These are phyloP conservation scores for Oligia fasciuncula DNA, from an alignment of 2,888 invertebrate genomes.

Conservation along the genomic window DNA sequence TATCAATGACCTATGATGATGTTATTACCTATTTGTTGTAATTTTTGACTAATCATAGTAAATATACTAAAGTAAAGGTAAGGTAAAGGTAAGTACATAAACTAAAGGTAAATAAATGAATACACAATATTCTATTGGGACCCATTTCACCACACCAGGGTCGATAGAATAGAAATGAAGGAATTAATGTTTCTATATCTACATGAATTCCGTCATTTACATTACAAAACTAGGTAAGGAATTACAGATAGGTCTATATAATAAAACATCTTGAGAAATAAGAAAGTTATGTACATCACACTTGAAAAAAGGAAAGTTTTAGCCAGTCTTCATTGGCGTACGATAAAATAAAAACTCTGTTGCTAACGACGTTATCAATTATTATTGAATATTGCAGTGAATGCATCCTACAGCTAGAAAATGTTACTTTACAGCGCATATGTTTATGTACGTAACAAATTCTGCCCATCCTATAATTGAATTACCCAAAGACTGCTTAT, in stretches of 20 bases:
- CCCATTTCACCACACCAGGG: constrained; percentile 8
- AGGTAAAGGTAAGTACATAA: too few species aligned
- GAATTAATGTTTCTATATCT: not conserved
- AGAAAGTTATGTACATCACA: not conserved
- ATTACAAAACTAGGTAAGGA: not conserved
- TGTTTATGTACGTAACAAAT: constrained; percentile 60
- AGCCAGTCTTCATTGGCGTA: not conserved
- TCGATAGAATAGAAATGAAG: not conserved
- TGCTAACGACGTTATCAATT: constrained; percentile 35
- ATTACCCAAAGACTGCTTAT: constrained; percentile 40
- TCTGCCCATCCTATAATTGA: constrained; percentile 54
- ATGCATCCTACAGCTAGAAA: constrained; percentile 18
- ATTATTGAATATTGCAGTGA: constrained; percentile 16
- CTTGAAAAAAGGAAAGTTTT: constrained; percentile 20
- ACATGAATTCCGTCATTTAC: not conserved
- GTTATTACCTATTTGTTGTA: not conserved
- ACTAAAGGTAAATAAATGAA: constrained; percentile 6
- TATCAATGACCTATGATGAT: constrained; percentile 17
- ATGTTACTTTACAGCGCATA: constrained; percentile 49
- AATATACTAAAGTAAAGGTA: too few species aligned
- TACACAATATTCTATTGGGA: not conserved
- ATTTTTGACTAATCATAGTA: not conserved
- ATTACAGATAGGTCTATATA: not conserved
- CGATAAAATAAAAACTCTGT: constrained; percentile 30
- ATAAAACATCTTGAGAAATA: not conserved